These are phyloP conservation scores for Cosmia trapezina DNA, from an alignment of 2,888 invertebrate genomes.

Conservation along the genomic window DNA sequence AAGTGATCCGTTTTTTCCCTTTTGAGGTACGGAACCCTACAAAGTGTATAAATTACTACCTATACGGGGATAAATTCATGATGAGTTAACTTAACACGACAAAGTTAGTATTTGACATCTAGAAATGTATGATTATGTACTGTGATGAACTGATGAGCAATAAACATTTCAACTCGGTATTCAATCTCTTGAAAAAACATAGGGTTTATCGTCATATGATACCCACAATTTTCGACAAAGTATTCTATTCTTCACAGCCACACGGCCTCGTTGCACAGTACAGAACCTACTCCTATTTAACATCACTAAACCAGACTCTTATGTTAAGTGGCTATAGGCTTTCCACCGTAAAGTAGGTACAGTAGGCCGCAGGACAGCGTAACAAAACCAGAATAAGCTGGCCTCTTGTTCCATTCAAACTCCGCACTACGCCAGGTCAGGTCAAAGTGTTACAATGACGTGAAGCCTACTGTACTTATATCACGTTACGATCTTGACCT, in stretches of 20 bases:
- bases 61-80: not conserved
- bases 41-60: not conserved
- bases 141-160: too few species aligned
- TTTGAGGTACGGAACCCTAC: not conserved
- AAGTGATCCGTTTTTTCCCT: too few species aligned
- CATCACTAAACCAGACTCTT: not conserved
- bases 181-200: not conserved
- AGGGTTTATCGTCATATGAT: not conserved
- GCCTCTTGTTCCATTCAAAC: not conserved
- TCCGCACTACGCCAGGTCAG: not conserved
- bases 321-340: not conserved
- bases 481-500: conserved; percentile 27
- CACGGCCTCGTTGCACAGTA: not conserved
- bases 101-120: not conserved
- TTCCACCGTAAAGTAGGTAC: not conserved
- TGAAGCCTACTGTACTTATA: not conserved
- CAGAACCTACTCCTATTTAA: not conserved
- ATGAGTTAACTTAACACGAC: too few species aligned
- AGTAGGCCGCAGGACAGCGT: not conserved
- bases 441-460: not conserved
- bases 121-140: too few species aligned
- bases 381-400: not conserved
- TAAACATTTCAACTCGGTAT: too few species aligned
- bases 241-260: not conserved
- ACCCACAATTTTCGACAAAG: not conserved